Conservation (phyloP, 64 coral and sea anemone genomes). For the Stylophora pistillata region DNA sequence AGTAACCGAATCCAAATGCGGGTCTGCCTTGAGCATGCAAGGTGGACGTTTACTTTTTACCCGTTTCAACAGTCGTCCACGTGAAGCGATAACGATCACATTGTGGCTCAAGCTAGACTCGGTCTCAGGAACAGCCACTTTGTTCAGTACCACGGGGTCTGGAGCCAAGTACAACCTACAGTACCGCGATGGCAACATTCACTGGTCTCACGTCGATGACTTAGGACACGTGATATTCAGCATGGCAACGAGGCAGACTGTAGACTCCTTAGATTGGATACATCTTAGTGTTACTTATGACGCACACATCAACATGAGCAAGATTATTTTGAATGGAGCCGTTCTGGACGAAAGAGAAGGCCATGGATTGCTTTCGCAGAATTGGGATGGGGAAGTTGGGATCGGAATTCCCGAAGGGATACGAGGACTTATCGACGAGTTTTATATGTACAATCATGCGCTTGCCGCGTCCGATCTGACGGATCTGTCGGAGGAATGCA, state of each 20-base stretch:
- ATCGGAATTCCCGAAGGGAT: slow-evolving; percentile 81
- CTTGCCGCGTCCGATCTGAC: slow-evolving; percentile 78
- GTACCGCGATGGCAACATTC: slow-evolving; percentile 65
- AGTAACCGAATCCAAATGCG: slow-evolving; percentile 70
- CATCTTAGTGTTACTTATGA: slow-evolving; percentile 93
- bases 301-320: slow-evolving; percentile 76
- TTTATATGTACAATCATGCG: slow-evolving; percentile 93
- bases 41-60: slow-evolving; percentile 80
- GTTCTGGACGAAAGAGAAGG: slow-evolving; percentile 83
- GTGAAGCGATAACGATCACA: slow-evolving; percentile 84
- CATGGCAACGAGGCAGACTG: slow-evolving; percentile 73
- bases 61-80: slow-evolving; percentile 70
- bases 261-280: slow-evolving; percentile 76
- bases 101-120: slow-evolving; percentile 86
- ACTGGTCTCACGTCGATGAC: slow-evolving; percentile 93
- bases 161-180: slow-evolving; percentile 86
- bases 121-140: slow-evolving; percentile 52
- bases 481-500: slow-evolving; percentile 79
- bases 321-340: slow-evolving; percentile 85
- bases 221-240: slow-evolving; percentile 74
- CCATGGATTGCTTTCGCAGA: slow-evolving; percentile 78
- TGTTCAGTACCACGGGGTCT: slow-evolving; percentile 78
- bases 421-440: slow-evolving; percentile 84
- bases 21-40: slow-evolving; percentile 62
- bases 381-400: slow-evolving; percentile 85